Percentiles rank a stretch among this genome's conserved stretches.
phyloP scores from a whole-genome alignment of 2,797 vertebrate species.

The Pseudochromis fuscus region DNA sequence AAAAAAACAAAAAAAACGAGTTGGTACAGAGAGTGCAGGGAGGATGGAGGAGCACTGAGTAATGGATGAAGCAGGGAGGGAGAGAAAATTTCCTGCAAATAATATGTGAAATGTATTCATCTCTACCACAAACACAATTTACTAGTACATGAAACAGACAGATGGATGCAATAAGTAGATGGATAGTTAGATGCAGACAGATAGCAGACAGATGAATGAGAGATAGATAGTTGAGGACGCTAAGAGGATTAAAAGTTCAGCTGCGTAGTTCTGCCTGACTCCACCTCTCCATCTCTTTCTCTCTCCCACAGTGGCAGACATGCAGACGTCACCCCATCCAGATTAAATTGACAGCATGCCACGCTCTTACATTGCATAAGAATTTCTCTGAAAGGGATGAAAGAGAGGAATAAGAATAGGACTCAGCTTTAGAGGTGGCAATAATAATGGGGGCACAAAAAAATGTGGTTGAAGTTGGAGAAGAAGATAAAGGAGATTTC shows the following conservation, averaged over 20 bases:
- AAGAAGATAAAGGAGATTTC: slow-evolving; percentile 17
- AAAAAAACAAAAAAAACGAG: too few species aligned
- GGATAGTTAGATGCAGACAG: slow-evolving; percentile 44
- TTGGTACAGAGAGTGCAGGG: slow-evolving; percentile 19
- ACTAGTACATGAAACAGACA: slow-evolving; percentile 22
- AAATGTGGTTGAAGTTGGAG: slow-evolving; percentile 4
- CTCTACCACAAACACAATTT: slow-evolving; percentile 26
- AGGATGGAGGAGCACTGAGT: slow-evolving; percentile 28
- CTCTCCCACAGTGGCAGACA: slow-evolving; percentile 52
- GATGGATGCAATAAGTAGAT: slow-evolving; percentile 33
- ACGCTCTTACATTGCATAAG: slow-evolving; percentile 69
- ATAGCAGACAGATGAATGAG: slow-evolving; percentile 56
- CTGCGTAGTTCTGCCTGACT: slow-evolving; percentile 53
- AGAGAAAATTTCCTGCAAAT: slow-evolving; percentile 16
- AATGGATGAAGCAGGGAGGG: slow-evolving; percentile 7
- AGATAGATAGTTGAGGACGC: slow-evolving; percentile 61
- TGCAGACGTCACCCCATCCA: slow-evolving; percentile 67
- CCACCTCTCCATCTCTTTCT: slow-evolving; percentile 46
- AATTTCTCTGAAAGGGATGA: slow-evolving; percentile 75
- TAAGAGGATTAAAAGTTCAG: slow-evolving; percentile 83
- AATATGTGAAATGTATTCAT: slow-evolving; percentile 11
- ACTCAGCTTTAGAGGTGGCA: slow-evolving; percentile 50
- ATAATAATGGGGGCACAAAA: slow-evolving; percentile 3
- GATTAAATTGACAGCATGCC: slow-evolving; percentile 80
- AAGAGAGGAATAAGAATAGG: slow-evolving; percentile 68